Evolutionary conservation across 2,888 invertebrate species (phyloP).

Genomic region (Ctena decussata): DNA sequence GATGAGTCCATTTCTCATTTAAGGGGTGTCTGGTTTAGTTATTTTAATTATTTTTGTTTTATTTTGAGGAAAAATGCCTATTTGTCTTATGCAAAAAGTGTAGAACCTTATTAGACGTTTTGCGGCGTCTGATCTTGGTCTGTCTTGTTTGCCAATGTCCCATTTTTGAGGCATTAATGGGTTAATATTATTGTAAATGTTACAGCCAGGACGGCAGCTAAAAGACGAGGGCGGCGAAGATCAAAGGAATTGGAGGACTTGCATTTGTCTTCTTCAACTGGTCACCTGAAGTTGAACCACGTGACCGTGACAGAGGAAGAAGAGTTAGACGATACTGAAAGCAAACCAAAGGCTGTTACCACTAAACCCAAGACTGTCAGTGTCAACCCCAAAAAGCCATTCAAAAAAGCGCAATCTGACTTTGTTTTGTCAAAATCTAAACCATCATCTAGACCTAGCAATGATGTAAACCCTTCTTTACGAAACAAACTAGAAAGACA

Average conservation of each 20-base stretch:
- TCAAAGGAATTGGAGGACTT: slow-evolving; percentile 82
- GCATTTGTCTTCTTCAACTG: slow-evolving; percentile 74
- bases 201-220: slow-evolving; percentile 45
- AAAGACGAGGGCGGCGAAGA: slow-evolving; percentile 71
- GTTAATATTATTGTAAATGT: too few relatives aligned
- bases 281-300: slow-evolving; percentile 65
- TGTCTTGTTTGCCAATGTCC: too few relatives aligned
- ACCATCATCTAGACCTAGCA: not conserved
- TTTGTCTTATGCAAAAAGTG: too few relatives aligned
- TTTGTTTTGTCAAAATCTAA: not conserved
- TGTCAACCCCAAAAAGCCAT: slow-evolving; percentile 13
- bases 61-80: too few relatives aligned
- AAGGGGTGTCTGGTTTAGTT: too few relatives aligned
- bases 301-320: slow-evolving; percentile 7
- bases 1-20: too few relatives aligned
- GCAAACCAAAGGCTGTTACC: not conserved
- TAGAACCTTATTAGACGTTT: too few relatives aligned
- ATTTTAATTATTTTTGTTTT: too few relatives aligned
- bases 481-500: not conserved
- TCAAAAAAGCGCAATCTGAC: slow-evolving; percentile 26
- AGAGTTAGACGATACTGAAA: slow-evolving; percentile 18
- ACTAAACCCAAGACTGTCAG: not conserved
- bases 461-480: not conserved
- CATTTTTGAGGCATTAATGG: too few relatives aligned
- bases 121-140: too few relatives aligned